Evolutionary conservation across 2,888 invertebrate species (phyloP), one percentile per base, ranked within the genome.

Genomic region (Anodontia alba): DNA sequence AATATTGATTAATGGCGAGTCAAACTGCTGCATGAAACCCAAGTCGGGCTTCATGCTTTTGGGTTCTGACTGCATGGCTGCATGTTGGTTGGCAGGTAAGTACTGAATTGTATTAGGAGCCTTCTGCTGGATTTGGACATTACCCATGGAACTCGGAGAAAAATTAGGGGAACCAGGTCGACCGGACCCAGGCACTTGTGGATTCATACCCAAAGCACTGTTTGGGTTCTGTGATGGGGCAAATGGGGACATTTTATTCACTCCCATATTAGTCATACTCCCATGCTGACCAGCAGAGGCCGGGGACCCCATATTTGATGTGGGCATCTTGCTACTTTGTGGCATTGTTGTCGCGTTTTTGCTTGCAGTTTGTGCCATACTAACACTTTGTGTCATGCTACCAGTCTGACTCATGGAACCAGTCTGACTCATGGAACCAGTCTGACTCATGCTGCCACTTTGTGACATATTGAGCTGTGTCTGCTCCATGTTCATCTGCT

Each of bases 21-120:
- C 97, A 92, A 97, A 98, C 80, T 98, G 98, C 98, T 86, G 98
- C 95, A 95, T 97, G 97, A 89, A 90, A 54, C 91, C 92, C 73
- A 92, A 83, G 72, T 92, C 91, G 12, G 91, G 90, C 54, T 88
- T 82, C 76, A 81, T 81, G 57, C 80, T 71, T 78, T 80, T 84
- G 31, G 76, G 83, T 46, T 79, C 85, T 38, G 90, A 87, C 81
- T 92, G 90, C 75, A 94, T 93, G 72, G 94, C 96, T 93, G 98
- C 98, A n/a, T n/a, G n/a, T n/a, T 98, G 97, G 95, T 98, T 96
- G 73, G 98, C 98, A 31, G 99, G 99, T 94, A 99, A 96, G 96
- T 99, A 99, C 95, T 99, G 99, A 94, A 99, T 99, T 49, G 99
- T 99, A 95, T 99, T 99, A 0, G 99, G 99, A 17, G 99, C 98